Evolutionary conservation across 2,888 invertebrate species (phyloP), one percentile per base, ranked within the genome.

Genomic region (Smittia sp.): DNA sequence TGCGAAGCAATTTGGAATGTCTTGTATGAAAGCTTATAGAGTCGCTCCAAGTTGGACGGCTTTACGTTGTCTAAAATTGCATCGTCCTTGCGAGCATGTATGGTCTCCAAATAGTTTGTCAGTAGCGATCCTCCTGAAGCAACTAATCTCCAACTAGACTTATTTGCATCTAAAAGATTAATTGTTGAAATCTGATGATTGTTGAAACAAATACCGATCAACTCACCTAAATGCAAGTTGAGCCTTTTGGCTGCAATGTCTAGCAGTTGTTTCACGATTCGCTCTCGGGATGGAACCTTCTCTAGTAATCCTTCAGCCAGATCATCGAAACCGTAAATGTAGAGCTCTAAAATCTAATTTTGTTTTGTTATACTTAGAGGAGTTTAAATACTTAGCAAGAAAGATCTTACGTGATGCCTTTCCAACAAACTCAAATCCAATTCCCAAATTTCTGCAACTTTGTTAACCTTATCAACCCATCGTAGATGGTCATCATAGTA

Each of bases 211-310:
- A n/a, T n/a, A n/a, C n/a, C n/a, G n/a, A n/a, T n/a, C n/a, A n/a
- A n/a, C 6, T 38, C 38, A 9, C 11, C 7, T 11, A 89, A 85
- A 76, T 85, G 87, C 63, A 88, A 85, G 80, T 89, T 88, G 75
- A 96, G 82, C 76, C 96, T 86, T 79, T 91, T 89, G 4, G 92
- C 93, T n/a, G 91, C 92, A 73, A 96, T 87, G 25, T 89, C 87
- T 25, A 96, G 81, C 74, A 97, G 83, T 76, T 90, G 87, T 0
- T 86, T 84, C 9, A 93, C 88, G 74, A 96, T 80, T 58, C 85
- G 82, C 77, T 88, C 87, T n/a, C 87, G 86, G 75, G 92, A 89
- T 74, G 85, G 86, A 3, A 94, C 86, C 20, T 88, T 84, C 13
- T 86, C 81, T 32, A 92, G 82, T 68, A 90, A 83, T 84, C 90